phyloP scores from a whole-genome alignment of 1,140 invertebrate genomes.

The Drosophila orena region DNA sequence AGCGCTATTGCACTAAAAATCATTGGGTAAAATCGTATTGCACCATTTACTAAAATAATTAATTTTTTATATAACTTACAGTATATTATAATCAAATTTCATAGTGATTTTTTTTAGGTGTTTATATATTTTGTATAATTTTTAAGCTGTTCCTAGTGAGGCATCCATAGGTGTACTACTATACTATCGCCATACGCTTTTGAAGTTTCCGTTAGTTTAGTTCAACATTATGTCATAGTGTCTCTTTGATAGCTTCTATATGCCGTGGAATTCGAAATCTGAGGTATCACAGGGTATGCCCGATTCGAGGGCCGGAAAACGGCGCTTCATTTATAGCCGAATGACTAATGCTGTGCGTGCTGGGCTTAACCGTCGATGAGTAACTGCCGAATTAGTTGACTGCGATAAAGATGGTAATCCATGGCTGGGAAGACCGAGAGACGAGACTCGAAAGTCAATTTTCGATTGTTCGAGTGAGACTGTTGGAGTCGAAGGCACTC shows the following conservation, averaged over 20 bases:
- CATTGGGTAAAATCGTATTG: too few species aligned
- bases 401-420: slow-evolving; percentile 16
- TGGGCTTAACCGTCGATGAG: slow-evolving; percentile 30
- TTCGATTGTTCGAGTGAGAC: slow-evolving; percentile 8
- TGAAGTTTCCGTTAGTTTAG: slow-evolving; percentile 33
- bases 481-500: slow-evolving; percentile 1
- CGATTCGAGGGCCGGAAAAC: background rate
- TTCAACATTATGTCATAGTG: background rate
- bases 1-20: too few species aligned
- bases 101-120: background rate
- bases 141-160: background rate
- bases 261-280: background rate
- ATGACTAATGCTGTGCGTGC: slow-evolving; percentile 54
- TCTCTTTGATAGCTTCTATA: slow-evolving; percentile 15
- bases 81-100: too few species aligned
- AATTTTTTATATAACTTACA: too few species aligned
- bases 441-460: slow-evolving; percentile 18
- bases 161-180: background rate
- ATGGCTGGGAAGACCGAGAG: slow-evolving; percentile 25
- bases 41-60: too few species aligned
- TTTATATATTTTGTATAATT: too few species aligned
- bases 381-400: slow-evolving; percentile 28
- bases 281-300: slow-evolving; percentile 24
- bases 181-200: slow-evolving; percentile 17
- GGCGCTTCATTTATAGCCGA: slow-evolving; percentile 2